These are phyloP conservation scores for Stictonetta naevosa DNA, from an alignment of 2,113 vertebrate genomes.

Conservation along the genomic window DNA sequence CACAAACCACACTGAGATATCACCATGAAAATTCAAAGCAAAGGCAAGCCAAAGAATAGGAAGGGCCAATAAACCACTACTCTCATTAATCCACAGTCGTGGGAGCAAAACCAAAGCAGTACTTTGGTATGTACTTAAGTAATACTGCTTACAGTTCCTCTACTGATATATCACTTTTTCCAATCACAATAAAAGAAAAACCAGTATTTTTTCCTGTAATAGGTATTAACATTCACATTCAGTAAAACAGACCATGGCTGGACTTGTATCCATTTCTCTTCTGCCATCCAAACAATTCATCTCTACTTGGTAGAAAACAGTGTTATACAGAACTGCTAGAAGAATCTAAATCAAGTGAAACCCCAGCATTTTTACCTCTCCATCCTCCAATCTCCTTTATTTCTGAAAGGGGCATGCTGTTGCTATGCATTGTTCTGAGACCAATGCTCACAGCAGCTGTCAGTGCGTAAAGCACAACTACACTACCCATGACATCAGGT, in stretches of 20 bases:
- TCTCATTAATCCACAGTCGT: accelerated
- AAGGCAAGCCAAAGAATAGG: neutral
- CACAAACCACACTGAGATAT: neutral
- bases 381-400: neutral
- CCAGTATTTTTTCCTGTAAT: neutral
- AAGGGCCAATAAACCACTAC: neutral
- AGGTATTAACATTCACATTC: neutral
- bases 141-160: neutral
- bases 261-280: neutral
- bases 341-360: neutral
- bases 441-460: neutral
- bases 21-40: neutral
- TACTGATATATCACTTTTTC: no score
- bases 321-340: neutral
- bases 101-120: neutral
- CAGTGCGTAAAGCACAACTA: accelerated
- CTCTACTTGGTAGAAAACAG: neutral
- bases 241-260: neutral
- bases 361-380: neutral
- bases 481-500: neutral
- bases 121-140: neutral
- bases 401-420: neutral
- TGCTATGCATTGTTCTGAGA: neutral
- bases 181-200: neutral
- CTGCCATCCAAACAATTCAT: neutral